Evolutionary conservation across 2,888 invertebrate species (phyloP), one percentile per base, ranked within the genome.

Genomic region (Himalopsyche kuldschensis): DNA sequence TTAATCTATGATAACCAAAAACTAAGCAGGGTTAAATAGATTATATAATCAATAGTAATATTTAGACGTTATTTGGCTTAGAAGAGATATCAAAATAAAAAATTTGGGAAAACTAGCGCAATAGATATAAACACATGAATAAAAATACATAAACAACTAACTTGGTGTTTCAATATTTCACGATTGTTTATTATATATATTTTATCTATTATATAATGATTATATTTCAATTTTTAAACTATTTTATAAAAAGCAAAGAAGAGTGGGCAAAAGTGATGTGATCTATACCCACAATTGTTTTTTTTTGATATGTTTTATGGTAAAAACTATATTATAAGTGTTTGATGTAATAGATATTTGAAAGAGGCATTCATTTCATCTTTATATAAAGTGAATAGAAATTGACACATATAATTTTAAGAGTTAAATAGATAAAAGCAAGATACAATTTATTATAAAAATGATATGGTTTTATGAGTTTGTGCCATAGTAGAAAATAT

Each of bases 121-220:
- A 79, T 78, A 78, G 3, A 78, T 27, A 30, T 30, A 48, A 46
- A n/a, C 75, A 32, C 30, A 80, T 81, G 69, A 77, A 77, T 77
- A 55, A 47, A 81, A 81, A 81, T 75, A 48, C 47, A 77, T 81
- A 81, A 82, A 55, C 47, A 81, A 69, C 63, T 83, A 83, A 41
- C 32, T 84, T 84, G 84, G 84, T 84, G 84, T 84, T 84, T 80
- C 78, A 41, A 81, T 75, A 35, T 81, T 84, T 84, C 81, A 81
- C 75, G 69, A 69, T 69, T 69, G 27, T 69, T 69, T 69, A 69
- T 11, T 11, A 30, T 69, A 69, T 27, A 69, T 69, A 69, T 69
- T 30, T 27, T 69, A 69, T 69, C 30, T 69, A 69, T 69, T 20
- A 24, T 55, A 55, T 24, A 20, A 55, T 55, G 20, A 8, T 55